Evolutionary conservation across 1,140 invertebrate genomes (phyloP).

Genomic region (Nylanderia fulva): DNA sequence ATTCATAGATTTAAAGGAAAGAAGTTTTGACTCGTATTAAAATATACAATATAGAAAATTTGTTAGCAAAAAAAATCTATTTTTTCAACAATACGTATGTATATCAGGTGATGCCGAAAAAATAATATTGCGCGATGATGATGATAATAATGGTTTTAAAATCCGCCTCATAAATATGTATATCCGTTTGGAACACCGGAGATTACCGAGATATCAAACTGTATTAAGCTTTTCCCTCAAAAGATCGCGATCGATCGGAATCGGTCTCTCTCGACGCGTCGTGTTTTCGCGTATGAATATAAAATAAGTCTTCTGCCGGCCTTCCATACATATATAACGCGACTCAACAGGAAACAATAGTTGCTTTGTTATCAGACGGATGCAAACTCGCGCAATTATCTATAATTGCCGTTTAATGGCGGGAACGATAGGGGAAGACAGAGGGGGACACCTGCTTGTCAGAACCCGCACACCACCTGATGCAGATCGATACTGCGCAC

Average conservation of each 20-base stretch:
- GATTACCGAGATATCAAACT: slow-evolving; percentile 40
- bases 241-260: slow-evolving; percentile 45
- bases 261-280: not conserved
- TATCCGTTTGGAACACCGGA: not conserved
- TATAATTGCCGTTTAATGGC: slow-evolving; percentile 76
- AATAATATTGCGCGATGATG: not conserved
- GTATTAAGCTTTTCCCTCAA: slow-evolving; percentile 52
- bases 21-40: too few species aligned
- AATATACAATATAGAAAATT: not conserved
- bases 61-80: not conserved
- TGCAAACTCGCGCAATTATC: slow-evolving; percentile 74
- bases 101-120: slow-evolving; percentile 7
- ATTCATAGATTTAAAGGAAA: too few species aligned
- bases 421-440: slow-evolving; percentile 15
- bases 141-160: not conserved
- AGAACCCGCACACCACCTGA: slow-evolving; percentile 44
- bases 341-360: slow-evolving; percentile 69
- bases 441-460: slow-evolving; percentile 59
- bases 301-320: slow-evolving; percentile 44
- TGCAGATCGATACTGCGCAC: slow-evolving; percentile 63
- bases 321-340: slow-evolving; percentile 30
- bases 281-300: slow-evolving; percentile 31
- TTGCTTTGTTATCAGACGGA: slow-evolving; percentile 72
- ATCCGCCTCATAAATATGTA: slow-evolving; percentile 52
- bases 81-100: slow-evolving; percentile 25